phyloP scores from a whole-genome alignment of 1,140 invertebrate genomes.

The Aphaenogaster ashmeadi region DNA sequence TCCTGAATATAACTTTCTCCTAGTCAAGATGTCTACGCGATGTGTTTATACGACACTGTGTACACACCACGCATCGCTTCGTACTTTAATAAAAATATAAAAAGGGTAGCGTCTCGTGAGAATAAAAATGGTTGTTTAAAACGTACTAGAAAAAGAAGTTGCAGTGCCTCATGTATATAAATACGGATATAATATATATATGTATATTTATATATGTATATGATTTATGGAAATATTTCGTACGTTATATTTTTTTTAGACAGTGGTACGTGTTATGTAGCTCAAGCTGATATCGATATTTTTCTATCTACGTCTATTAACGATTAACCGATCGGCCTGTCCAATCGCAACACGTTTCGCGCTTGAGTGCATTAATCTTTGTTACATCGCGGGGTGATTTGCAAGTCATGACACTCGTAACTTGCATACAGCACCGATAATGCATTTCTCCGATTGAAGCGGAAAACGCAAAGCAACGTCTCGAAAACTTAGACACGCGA shows the following conservation, averaged over 20 bases:
- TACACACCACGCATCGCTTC: constrained; percentile 8
- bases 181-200: constrained; percentile 57
- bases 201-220: constrained; percentile 48
- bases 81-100: constrained; percentile 70
- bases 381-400: constrained; percentile 15
- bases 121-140: constrained; percentile 68
- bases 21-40: constrained; percentile 22
- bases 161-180: constrained; percentile 63
- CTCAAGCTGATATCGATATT: constrained; percentile 71
- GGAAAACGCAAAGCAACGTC: neutral
- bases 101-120: constrained; percentile 64
- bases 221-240: constrained; percentile 66
- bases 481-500: constrained; percentile 3
- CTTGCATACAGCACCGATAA: neutral
- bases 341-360: constrained; percentile 10
- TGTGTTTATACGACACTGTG: constrained; percentile 23
- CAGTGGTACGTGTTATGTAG: constrained; percentile 61
- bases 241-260: constrained; percentile 60
- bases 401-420: constrained; percentile 18
- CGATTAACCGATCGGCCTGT: constrained; percentile 71
- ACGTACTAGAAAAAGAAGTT: constrained; percentile 74
- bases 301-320: constrained; percentile 67
- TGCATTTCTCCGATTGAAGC: constrained; percentile 47
- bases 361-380: constrained; percentile 35
- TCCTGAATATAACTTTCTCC: constrained; percentile 2